Evolutionary conservation across 2,888 invertebrate species (phyloP), one percentile per base, ranked within the genome.

Genomic region (Caenorhabditis sinica): DNA sequence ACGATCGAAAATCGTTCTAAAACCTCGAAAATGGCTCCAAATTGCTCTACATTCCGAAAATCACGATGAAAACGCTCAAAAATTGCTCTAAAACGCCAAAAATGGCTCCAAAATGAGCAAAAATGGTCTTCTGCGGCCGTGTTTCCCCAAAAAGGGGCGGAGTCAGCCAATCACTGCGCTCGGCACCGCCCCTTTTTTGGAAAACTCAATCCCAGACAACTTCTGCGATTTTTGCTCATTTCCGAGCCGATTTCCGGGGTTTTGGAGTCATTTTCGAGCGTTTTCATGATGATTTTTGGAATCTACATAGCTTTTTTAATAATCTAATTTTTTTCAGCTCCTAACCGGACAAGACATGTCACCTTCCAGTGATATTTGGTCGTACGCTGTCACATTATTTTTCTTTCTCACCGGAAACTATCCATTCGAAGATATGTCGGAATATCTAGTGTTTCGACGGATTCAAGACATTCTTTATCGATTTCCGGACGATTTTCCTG

Each of bases 361-460:
- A 2, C 69, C 80, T 0, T 20, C 69, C 8, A 63, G 75, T 33
- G 91, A 91, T 86, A 86, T 88, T 56, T 91, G 91, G 91, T 75
- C 86, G 4, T 83, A 89, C 33, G 87, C 83, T 1, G 88, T 88
- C 15, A 66, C 82, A 15, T 11, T 89, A 9, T 89, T 51, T 60
- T 85, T 85, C 60, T 74, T 89, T 63, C 45, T 89, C 15, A 83
- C 88, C n/a, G 88, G 88, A 83, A 23, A 20, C n/a, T 30, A 20
- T 40, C 89, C 90, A 30, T 90, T 90, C 80, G 86, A 89, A 23
- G 90, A 90, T 73, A 88, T 87, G 87, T 96, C 96, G 93, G 98
- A 99, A 93, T 99, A 97, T 94, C 95, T 97, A 88, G 97, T 98
- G 90, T 99, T 98, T 93, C 96, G 97, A 94, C 97, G 97, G 94